Evolutionary conservation across 2,888 invertebrate genomes (phyloP), one percentile per base, ranked within the genome.

Genomic region (Drosophila meridiana): DNA sequence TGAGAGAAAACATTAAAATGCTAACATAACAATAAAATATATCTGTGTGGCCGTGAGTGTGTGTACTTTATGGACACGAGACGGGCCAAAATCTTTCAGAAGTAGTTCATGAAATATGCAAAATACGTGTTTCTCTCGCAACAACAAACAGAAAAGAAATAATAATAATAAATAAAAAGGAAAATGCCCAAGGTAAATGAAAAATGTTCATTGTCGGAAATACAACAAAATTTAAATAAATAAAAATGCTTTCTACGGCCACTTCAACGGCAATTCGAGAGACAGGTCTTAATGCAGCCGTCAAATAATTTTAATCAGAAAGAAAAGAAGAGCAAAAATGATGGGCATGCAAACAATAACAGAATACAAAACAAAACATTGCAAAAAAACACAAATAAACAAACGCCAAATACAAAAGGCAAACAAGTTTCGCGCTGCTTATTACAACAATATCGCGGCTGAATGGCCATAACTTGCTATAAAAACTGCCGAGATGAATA

Each of bases 301-400:
- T 83, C 77, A 83, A 76, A 65, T 72, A 80, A 75, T 86, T 83
- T 87, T 85, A 79, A 85, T 86, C 82, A 88, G 61, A 72, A 65
- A 20, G 50, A 38, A 47, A 8, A 48, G 61, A 72, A 59, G 59
- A 59, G 62, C 53, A 59, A 57, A 73, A 68, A 71, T 73, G 57
- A 43, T 26, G 40, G 11, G 9, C 5, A 55, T 14, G 56, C 53
- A 13, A 74, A 69, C 45, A 50, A 58, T 56, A 61, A 59, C 28
- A 55, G 59, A 32, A 53, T n/a, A n/a, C 42, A 34, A 63, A 42
- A 28, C 9, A 45, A 42, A 32, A 43, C 11, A 8, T 28, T 36
- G 9, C 43, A 53, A 57, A 26, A 45, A 40, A 47, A 50, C 60
- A 60, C 13, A 30, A 48, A 61, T n/a, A 8, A 42, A 32, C 6